These are phyloP conservation scores for Litoditis marina DNA, from an alignment of 2,888 invertebrate genomes.

Conservation along the genomic window DNA sequence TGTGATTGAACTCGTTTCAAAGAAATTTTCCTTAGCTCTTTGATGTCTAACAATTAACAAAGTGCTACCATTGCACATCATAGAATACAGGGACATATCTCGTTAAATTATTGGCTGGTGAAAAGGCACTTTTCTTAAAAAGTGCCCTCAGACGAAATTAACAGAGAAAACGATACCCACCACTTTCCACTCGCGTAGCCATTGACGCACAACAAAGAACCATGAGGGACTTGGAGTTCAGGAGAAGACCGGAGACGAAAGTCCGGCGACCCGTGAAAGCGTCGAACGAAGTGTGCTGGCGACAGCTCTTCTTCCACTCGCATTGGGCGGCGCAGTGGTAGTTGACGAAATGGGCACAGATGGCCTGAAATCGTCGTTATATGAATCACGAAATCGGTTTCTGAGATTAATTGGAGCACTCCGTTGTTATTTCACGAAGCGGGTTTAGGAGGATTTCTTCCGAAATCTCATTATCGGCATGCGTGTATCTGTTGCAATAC, in stretches of 20 bases:
- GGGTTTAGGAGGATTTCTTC: too few species aligned
- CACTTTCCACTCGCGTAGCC: constrained; percentile 50
- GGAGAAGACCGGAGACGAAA: constrained; percentile 56
- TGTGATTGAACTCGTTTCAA: too few species aligned
- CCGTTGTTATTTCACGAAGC: too few species aligned
- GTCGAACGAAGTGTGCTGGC: constrained; percentile 38
- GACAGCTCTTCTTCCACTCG: constrained; percentile 55
- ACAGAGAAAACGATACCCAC: constrained; percentile 28
- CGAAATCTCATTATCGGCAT: neutral
- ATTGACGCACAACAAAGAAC: constrained; percentile 58
- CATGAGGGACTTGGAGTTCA: constrained; percentile 52
- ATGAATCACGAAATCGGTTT: neutral
- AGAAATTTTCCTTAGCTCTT: too few species aligned
- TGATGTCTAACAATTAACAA: too few species aligned
- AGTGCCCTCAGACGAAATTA: too few species aligned
- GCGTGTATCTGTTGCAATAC: neutral
- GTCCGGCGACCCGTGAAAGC: constrained; percentile 57
- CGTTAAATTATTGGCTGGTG: too few species aligned
- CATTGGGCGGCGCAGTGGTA: constrained; percentile 52
- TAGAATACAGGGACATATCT: too few species aligned
- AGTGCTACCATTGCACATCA: too few species aligned
- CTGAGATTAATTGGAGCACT: too few species aligned
- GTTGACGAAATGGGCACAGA: constrained; percentile 55
- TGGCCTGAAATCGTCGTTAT: constrained; percentile 36
- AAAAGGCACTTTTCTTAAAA: too few species aligned